Conservation (phyloP, 2,888 invertebrate genomes). For the Andrena fulva region DNA sequence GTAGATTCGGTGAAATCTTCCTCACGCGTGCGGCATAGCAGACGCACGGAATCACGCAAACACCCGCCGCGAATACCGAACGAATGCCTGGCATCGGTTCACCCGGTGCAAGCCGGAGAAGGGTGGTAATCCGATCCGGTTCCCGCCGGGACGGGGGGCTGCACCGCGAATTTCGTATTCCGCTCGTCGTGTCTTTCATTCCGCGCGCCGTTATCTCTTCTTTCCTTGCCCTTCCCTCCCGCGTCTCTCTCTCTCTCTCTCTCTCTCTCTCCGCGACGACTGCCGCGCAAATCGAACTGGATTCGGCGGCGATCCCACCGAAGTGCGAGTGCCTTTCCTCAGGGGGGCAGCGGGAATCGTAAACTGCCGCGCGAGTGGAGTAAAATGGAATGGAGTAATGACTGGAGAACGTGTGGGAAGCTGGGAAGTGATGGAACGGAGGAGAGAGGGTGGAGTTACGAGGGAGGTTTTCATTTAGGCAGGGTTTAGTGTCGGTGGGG, state of each 20-base stretch:
- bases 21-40: constrained; percentile 40
- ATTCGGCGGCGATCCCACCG: background rate
- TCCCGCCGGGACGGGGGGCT: constrained; percentile 15
- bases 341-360: background rate
- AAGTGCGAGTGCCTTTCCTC: background rate
- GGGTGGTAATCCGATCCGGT: constrained; percentile 62
- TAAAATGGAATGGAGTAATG: background rate
- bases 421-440: background rate
- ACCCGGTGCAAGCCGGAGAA: constrained; percentile 20
- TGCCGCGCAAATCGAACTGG: background rate
- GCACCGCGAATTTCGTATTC: constrained; percentile 62
- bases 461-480: background rate
- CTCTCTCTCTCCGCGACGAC: background rate
- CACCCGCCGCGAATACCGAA: constrained; percentile 61
- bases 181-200: constrained; percentile 37
- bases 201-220: constrained; percentile 9
- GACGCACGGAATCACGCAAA: constrained; percentile 60
- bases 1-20: constrained; percentile 52
- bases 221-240: background rate
- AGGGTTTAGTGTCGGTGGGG: background rate
- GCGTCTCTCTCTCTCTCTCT: background rate
- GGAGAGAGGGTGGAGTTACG: background rate
- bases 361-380: background rate
- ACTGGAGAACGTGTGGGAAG: background rate
- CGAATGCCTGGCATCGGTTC: constrained; percentile 47